Percentiles rank a stretch among this genome's conserved stretches.
These are phyloP conservation scores for Belgica antarctica DNA, from an alignment of 2,888 invertebrate genomes.

Conservation along the genomic window DNA sequence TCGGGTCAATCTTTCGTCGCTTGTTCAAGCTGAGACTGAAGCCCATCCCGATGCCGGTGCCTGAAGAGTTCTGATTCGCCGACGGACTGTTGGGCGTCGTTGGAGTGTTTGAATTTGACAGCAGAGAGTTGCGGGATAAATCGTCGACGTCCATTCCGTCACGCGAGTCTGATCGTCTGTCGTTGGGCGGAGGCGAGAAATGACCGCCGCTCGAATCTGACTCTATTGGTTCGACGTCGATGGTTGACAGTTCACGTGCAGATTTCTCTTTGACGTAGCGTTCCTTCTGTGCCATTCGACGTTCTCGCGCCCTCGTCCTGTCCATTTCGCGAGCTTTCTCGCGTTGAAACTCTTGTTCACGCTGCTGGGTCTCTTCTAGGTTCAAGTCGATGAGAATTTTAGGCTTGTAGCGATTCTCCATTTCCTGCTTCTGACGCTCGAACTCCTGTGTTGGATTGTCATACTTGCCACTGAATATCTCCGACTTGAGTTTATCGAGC, in stretches of 20 bases:
- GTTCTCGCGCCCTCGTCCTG: slow-evolving; percentile 53
- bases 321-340: slow-evolving; percentile 57
- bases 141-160: slow-evolving; percentile 50
- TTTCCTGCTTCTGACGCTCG: slow-evolving; percentile 67
- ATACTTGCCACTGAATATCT: slow-evolving; percentile 68
- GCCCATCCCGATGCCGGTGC: slow-evolving; percentile 49
- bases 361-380: slow-evolving; percentile 61
- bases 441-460: slow-evolving; percentile 66
- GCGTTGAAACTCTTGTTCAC: slow-evolving; percentile 60
- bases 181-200: slow-evolving; percentile 33
- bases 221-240: slow-evolving; percentile 72
- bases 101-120: slow-evolving; percentile 46
- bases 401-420: slow-evolving; percentile 81
- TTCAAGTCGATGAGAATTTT: slow-evolving; percentile 73
- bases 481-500: slow-evolving; percentile 76
- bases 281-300: slow-evolving; percentile 53
- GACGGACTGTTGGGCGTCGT: slow-evolving; percentile 46
- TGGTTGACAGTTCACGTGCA: slow-evolving; percentile 62
- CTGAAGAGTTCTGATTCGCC: not conserved
- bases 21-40: slow-evolving; percentile 57
- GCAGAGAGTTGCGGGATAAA: slow-evolving; percentile 55
- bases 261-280: slow-evolving; percentile 61
- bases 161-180: slow-evolving; percentile 50
- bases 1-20: slow-evolving; percentile 75
- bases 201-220: slow-evolving; percentile 61